phyloP scores from a whole-genome alignment of 1,140 invertebrate species.

The Sminthurinus signatus region DNA sequence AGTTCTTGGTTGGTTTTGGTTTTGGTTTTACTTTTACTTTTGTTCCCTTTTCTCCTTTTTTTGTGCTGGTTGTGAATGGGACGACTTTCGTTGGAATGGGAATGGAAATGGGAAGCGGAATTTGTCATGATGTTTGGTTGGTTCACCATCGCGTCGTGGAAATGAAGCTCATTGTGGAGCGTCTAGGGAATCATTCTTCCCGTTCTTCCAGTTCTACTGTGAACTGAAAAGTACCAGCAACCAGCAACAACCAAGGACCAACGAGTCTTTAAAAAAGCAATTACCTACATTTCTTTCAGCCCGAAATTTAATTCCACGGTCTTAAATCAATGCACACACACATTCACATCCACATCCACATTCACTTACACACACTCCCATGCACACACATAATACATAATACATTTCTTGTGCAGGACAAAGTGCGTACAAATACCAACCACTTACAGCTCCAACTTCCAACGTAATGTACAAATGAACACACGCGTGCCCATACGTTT shows the following conservation, averaged over 20 bases:
- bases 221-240: background rate
- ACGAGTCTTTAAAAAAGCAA: constrained; percentile 22
- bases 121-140: background rate
- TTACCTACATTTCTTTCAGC: constrained; percentile 25
- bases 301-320: constrained; percentile 25
- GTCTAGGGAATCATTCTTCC: background rate
- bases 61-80: background rate
- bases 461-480: background rate
- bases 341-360: no score
- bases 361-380: background rate
- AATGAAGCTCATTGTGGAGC: constrained; percentile 12
- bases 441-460: background rate
- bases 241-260: background rate
- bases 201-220: no score
- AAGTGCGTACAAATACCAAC: background rate
- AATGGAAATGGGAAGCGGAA: background rate
- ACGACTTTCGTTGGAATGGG: background rate
- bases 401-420: no score
- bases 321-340: constrained; percentile 24
- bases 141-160: background rate
- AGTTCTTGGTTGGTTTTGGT: no score
- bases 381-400: background rate
- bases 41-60: no score
- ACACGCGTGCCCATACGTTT: background rate
- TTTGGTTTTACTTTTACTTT: no score